Base-by-base conservation (phyloP, 2,888 invertebrate genomes). In the Tholera decimalis region DNA sequence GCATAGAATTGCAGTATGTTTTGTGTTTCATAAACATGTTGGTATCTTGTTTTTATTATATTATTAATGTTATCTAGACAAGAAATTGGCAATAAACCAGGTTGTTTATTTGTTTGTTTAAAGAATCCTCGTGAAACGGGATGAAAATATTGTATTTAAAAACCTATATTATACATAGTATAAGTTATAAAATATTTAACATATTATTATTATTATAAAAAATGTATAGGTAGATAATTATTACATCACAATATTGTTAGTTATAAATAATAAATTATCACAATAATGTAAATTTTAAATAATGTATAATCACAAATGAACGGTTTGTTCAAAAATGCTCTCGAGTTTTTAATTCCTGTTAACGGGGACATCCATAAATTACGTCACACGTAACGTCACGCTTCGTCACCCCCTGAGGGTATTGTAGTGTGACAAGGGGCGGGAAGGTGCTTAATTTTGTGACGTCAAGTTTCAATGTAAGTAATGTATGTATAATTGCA, bases 181-280 rank as follows among this genome's bases (percentile, higher is more conserved):
- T 72, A 72, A 73, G 65, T 64, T 73, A 69, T 53, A 43, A 33
- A 20, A 47, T 15, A 47, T 62, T 22, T 50, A 28, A 50, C 9
- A 28, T 66, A 46, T 35, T 58, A 54, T 11, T 20, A 28, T 62
- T 13, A n/a, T n/a, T n/a, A n/a, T n/a, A 28, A 57, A 60, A 37
- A 15, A n/a, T 33, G 53, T 68, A 50, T 47, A 57, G 15, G 4
- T 28, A 28, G 24, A 41, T 15, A 41, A 28, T 54, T 22, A 41
- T 30, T 20, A 41, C 20, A 20, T 26, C n/a, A 26, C n/a, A 46
- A 46, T 28, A 46, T 47, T 18, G 18, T 11, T 6, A 24, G 24
- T 24, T 44, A 28, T 43, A 54, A 54, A 22, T 54, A 54, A 15
- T 41, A 3, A 41, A 41, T 15, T 56, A 70, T 47, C 3, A n/a